These are phyloP conservation scores for Meandrina meandrites DNA, from an alignment of 92 coral and sea anemone species.

Conservation along the genomic window DNA sequence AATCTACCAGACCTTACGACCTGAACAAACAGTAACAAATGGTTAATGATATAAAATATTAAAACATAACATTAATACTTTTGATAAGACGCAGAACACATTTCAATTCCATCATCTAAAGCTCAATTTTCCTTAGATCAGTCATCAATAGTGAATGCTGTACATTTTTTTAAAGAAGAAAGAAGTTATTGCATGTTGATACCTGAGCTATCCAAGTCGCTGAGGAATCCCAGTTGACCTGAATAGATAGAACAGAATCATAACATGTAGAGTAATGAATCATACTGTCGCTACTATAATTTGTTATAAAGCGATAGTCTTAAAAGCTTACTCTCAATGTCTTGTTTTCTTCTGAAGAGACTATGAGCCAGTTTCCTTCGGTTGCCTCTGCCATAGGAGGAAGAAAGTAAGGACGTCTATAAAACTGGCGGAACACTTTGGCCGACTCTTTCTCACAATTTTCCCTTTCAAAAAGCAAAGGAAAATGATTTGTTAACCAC, in stretches of 20 bases:
- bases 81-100: neutral
- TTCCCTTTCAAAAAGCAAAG: constrained; percentile 61
- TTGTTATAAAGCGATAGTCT: too few species aligned
- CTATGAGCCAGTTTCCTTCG: constrained; percentile 87
- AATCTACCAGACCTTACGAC: constrained; percentile 72
- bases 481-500: neutral
- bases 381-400: constrained; percentile 97
- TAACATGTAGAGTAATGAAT: neutral
- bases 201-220: constrained; percentile 97
- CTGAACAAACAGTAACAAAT: constrained; percentile 44
- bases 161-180: neutral
- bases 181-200: too few species aligned
- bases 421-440: constrained; percentile 80
- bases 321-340: constrained; percentile 49
- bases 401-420: constrained; percentile 92
- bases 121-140: neutral
- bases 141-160: too few species aligned
- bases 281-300: neutral
- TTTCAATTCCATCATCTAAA: neutral
- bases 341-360: constrained; percentile 70
- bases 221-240: constrained; percentile 76
- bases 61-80: too few species aligned
- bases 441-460: constrained; percentile 85
- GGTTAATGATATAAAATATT: too few species aligned
- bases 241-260: neutral